These are phyloP conservation scores for Epizoanthus ramosus DNA, from an alignment of 92 coral and sea anemone species.

Conservation along the genomic window DNA sequence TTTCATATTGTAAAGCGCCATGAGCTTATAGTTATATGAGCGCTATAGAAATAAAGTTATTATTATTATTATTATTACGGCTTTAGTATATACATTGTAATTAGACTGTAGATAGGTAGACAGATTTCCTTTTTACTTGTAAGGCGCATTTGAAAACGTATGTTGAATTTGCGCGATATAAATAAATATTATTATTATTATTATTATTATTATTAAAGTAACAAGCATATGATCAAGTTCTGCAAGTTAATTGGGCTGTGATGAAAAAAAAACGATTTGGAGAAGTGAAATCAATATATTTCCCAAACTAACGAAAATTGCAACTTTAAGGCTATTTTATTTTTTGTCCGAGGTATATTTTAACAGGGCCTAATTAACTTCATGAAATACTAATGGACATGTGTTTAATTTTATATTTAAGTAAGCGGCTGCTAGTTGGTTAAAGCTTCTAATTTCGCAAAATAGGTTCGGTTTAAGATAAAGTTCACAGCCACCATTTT, in stretches of 20 bases:
- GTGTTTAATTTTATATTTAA: neutral
- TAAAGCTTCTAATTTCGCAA: conserved; percentile 12
- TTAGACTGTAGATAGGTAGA: too few species aligned
- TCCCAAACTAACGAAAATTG: neutral
- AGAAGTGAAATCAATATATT: neutral
- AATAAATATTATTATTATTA: too few species aligned
- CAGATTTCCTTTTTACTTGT: too few species aligned
- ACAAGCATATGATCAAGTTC: conserved; percentile 2
- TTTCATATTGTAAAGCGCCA: too few species aligned
- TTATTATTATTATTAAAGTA: too few species aligned
- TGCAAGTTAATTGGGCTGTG: conserved; percentile 18
- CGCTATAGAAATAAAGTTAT: too few species aligned
- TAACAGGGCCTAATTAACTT: conserved; percentile 11
- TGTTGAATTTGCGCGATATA: too few species aligned
- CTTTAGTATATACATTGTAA: too few species aligned
- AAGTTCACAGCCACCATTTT: conserved; percentile 4
- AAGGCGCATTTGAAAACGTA: too few species aligned
- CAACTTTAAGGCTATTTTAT: neutral
- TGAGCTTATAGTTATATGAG: too few species aligned
- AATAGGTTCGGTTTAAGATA: neutral
- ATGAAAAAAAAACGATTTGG: neutral
- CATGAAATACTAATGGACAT: neutral
- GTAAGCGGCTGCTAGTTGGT: neutral
- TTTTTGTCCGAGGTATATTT: neutral
- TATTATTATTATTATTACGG: too few species aligned